Conservation (phyloP, 2,797 vertebrate genomes). For the Coreius guichenoti region DNA sequence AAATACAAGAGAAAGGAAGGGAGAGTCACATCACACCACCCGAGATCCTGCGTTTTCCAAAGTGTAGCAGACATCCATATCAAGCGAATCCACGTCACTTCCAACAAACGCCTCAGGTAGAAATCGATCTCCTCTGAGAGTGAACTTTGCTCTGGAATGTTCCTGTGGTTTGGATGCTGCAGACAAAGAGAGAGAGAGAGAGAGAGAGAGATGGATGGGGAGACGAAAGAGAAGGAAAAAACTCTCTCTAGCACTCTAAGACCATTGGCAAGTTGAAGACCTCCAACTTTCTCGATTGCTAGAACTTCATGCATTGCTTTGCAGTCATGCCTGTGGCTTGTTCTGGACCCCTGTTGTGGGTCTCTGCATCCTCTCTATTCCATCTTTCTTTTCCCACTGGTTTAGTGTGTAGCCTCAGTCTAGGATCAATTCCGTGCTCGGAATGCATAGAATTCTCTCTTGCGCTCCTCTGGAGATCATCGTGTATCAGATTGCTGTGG, state of each 20-base stretch:
- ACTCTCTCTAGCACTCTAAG: slow-evolving; percentile 18
- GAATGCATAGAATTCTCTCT: slow-evolving; percentile 2
- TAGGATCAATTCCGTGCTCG: slow-evolving; percentile 14
- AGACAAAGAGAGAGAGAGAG: slow-evolving; percentile 16
- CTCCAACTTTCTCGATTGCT: slow-evolving; percentile 26
- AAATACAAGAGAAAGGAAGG: slow-evolving; percentile 1
- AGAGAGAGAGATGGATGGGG: not conserved
- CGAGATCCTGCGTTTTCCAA: slow-evolving; percentile 48
- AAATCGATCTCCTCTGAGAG: slow-evolving; percentile 41
- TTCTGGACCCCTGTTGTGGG: slow-evolving; percentile 1
- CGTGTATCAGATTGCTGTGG: slow-evolving; percentile 23
- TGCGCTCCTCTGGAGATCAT: slow-evolving; percentile 25
- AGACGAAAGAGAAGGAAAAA: slow-evolving; percentile 5
- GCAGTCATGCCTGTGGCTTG: slow-evolving; percentile 34
- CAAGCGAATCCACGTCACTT: slow-evolving; percentile 47
- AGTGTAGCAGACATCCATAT: slow-evolving; percentile 41
- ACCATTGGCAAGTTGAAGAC: slow-evolving; percentile 29
- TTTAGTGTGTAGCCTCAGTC: slow-evolving; percentile 36
- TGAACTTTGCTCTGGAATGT: slow-evolving; percentile 51
- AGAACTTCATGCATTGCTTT: slow-evolving; percentile 27
- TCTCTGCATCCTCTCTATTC: not conserved
- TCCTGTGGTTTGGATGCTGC: slow-evolving; percentile 22
- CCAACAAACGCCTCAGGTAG: slow-evolving; percentile 22
- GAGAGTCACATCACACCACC: slow-evolving; percentile 30
- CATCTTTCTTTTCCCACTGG: slow-evolving; percentile 14